Evolutionary conservation across 2,888 invertebrate genomes (phyloP).

Genomic region (Troides aeacus): DNA sequence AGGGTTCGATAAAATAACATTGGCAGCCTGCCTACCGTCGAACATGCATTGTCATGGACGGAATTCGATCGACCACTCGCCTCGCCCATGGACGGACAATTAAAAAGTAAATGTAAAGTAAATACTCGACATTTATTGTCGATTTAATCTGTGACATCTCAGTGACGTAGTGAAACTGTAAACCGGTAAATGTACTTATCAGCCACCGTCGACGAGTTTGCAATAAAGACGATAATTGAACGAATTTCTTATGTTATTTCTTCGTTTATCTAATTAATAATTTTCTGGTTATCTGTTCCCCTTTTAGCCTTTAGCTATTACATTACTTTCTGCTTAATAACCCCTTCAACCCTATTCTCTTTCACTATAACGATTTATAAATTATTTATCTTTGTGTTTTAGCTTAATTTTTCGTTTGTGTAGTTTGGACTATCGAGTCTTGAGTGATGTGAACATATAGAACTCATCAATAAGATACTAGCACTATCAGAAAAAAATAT

Average conservation of each 20-base stretch:
- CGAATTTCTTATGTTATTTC: constrained; percentile 38
- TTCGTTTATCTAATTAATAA: no score
- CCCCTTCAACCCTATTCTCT: no score
- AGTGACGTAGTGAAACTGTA: constrained; percentile 39
- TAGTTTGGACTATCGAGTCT: no score
- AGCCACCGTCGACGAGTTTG: constrained; percentile 11
- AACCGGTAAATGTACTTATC: constrained; percentile 12
- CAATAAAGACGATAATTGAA: constrained; percentile 37
- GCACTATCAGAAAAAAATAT: not conserved
- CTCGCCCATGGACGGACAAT: constrained; percentile 59
- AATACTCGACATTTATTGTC: constrained; percentile 72
- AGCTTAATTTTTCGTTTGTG: no score
- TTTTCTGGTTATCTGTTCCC: no score
- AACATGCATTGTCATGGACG: constrained; percentile 65
- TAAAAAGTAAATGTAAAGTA: constrained; percentile 75
- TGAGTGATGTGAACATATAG: no score
- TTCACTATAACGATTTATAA: no score
- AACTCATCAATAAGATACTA: no score
- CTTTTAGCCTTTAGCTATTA: no score
- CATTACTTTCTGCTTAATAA: no score
- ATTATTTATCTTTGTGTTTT: no score
- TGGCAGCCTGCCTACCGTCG: constrained; percentile 46
- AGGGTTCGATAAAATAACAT: constrained; percentile 47
- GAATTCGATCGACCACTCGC: constrained; percentile 57
- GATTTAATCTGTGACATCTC: constrained; percentile 69